These are phyloP conservation scores for Sinotaia quadrata DNA, from an alignment of 2,888 invertebrate genomes.

Conservation along the genomic window DNA sequence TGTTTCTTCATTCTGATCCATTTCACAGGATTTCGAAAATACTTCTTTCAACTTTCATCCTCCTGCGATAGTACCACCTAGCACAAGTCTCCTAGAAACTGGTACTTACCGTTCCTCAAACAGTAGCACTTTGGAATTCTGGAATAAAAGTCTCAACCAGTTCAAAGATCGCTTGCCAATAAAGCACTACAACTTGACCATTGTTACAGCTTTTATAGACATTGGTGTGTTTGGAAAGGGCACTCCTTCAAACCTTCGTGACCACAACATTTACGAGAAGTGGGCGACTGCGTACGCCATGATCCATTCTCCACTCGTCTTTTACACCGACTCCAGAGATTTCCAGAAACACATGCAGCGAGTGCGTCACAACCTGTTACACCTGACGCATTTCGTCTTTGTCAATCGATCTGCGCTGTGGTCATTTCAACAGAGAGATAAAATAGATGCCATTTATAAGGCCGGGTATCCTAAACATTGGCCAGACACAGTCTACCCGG, in stretches of 20 bases:
- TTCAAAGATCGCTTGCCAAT: no score
- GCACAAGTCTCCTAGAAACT: no score
- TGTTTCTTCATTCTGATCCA: no score
- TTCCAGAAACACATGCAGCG: slow-evolving; percentile 9
- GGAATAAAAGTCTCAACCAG: no score
- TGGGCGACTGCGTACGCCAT: slow-evolving; percentile 2
- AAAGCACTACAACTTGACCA: slow-evolving; percentile 18
- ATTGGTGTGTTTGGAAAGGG: slow-evolving; percentile 23
- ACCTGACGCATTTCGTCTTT: background rate
- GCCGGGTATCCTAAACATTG: slow-evolving; percentile 17
- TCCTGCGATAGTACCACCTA: no score
- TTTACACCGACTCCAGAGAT: slow-evolving; percentile 5
- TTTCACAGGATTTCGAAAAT: no score
- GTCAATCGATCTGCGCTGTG: background rate
- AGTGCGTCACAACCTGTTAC: background rate
- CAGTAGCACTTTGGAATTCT: no score
- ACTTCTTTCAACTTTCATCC: no score
- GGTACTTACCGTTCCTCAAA: no score
- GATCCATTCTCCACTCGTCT: slow-evolving; percentile 5
- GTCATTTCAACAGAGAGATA: slow-evolving; percentile 2
- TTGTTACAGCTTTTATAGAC: slow-evolving; percentile 18
- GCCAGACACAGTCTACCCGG: slow-evolving; percentile 26
- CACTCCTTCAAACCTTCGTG: background rate
- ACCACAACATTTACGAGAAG: slow-evolving; percentile 3
- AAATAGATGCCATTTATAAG: slow-evolving; percentile 16